Evolutionary conservation across 2,888 invertebrate genomes (phyloP).

Genomic region (Spicauda simplicius): DNA sequence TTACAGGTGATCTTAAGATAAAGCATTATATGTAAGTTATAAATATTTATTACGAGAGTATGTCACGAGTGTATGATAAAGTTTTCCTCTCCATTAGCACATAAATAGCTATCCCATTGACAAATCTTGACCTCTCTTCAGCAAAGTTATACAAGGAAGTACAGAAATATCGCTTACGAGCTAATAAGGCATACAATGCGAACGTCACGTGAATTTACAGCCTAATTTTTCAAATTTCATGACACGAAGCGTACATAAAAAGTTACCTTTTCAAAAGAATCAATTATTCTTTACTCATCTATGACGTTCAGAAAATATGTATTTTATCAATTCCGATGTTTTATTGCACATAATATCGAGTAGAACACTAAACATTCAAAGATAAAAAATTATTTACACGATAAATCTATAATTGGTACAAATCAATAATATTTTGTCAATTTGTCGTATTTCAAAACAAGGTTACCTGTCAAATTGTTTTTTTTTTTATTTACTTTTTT

Average conservation of each 20-base stretch:
- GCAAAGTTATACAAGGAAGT: not conserved
- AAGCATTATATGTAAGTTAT: not conserved
- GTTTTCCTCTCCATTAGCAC: constrained; percentile 33
- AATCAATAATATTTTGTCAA: constrained; percentile 60
- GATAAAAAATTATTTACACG: constrained; percentile 7
- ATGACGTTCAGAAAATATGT: constrained; percentile 6
- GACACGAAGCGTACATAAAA: constrained; percentile 6
- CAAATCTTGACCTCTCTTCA: constrained; percentile 10
- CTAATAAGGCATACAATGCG: too few relatives aligned
- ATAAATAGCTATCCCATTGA: constrained; percentile 14
- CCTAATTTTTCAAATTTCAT: not conserved
- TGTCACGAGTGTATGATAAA: constrained; percentile 17
- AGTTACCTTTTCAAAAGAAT: constrained; percentile 14
- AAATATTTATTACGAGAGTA: constrained; percentile 3
- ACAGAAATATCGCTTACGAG: not conserved
- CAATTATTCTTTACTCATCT: constrained; percentile 16
- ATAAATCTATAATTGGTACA: constrained; percentile 16
- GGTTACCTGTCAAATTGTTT: constrained; percentile 62
- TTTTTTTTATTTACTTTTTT: constrained; percentile 51
- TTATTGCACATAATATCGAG: constrained; percentile 54
- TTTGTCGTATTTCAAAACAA: constrained; percentile 44
- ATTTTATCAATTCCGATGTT: constrained; percentile 47
- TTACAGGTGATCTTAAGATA: not conserved
- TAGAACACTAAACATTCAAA: constrained; percentile 38
- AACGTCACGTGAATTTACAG: constrained; percentile 6